Evolutionary conservation across 2,888 invertebrate species (phyloP), one percentile per base, ranked within the genome.

Genomic region (Agriotes lineatus): DNA sequence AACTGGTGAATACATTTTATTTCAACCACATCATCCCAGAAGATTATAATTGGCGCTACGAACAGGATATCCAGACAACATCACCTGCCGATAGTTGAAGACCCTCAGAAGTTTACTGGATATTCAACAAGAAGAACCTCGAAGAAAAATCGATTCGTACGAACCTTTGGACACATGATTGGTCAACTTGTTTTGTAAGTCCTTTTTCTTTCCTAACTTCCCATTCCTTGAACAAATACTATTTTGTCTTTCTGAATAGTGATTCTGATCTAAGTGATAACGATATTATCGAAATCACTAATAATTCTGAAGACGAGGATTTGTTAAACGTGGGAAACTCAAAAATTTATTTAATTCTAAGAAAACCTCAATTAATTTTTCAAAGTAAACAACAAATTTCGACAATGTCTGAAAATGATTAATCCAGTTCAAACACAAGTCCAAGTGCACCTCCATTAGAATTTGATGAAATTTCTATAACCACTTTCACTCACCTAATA

Each of bases 1-100:
- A n/a, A n/a, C n/a, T n/a, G n/a, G n/a, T n/a, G n/a, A n/a, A n/a
- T n/a, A n/a, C n/a, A n/a, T n/a, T n/a, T n/a, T n/a, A n/a, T n/a
- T n/a, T n/a, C n/a, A n/a, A n/a, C n/a, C n/a, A n/a, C n/a, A n/a
- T n/a, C n/a, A n/a, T n/a, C n/a, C n/a, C n/a, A n/a, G n/a, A n/a
- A n/a, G n/a, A n/a, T n/a, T n/a, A n/a, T n/a, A 39, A 64, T 65
- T 68, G 68, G 57, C 64, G 58, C 68, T 68, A 58, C 64, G 65
- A 69, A 69, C 64, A 65, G 59, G 61, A 66, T 54, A 69, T 48
- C 45, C 37, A 66, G 45, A 69, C 69, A 61, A 54, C 44, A 30
- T 30, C 30, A 9, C 4, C 56, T 16, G 52, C 39, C 39, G 30
- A 54, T 56, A 42, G 56, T 56, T 42, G 64, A 52, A 37, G 12